Percentiles rank a stretch among this genome's conserved stretches.
These are phyloP conservation scores for Simalia tracyae DNA, from an alignment of 2,797 vertebrate species.

Conservation along the genomic window DNA sequence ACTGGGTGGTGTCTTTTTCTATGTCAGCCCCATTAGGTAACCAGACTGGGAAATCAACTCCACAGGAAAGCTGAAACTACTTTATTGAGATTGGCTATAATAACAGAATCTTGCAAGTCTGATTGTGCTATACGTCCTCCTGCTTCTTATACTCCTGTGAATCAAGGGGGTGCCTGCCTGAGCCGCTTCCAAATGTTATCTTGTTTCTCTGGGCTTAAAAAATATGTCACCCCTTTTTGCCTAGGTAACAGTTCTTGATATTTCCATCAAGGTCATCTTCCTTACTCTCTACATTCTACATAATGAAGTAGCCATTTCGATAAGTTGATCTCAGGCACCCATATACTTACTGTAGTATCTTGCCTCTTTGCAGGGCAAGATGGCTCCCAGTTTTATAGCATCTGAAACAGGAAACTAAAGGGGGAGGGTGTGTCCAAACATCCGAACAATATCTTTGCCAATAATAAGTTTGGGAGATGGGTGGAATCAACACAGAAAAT, in stretches of 20 bases:
- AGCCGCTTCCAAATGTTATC: not conserved
- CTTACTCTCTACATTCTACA: not conserved
- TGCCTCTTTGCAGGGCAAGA: not conserved
- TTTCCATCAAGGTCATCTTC: not conserved
- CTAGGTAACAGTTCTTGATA: not conserved
- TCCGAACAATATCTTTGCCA: not conserved
- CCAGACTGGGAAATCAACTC: not conserved
- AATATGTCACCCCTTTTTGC: not conserved
- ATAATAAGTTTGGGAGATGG: not conserved
- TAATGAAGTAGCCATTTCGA: not conserved
- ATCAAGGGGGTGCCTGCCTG: not conserved
- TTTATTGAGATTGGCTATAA: not conserved
- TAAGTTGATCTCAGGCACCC: not conserved
- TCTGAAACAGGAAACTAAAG: no score
- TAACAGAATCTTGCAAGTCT: not conserved
- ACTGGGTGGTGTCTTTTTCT: not conserved
- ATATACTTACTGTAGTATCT: not conserved
- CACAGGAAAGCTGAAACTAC: not conserved
- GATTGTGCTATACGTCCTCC: not conserved
- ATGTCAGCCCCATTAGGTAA: no score
- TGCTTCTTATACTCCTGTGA: not conserved
- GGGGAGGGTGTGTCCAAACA: not conserved
- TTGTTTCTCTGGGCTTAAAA: not conserved
- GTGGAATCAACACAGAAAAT: not conserved
- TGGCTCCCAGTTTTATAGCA: not conserved